These are phyloP conservation scores for Fregetta grallaria DNA, from an alignment of 2,113 vertebrate species.

Conservation along the genomic window DNA sequence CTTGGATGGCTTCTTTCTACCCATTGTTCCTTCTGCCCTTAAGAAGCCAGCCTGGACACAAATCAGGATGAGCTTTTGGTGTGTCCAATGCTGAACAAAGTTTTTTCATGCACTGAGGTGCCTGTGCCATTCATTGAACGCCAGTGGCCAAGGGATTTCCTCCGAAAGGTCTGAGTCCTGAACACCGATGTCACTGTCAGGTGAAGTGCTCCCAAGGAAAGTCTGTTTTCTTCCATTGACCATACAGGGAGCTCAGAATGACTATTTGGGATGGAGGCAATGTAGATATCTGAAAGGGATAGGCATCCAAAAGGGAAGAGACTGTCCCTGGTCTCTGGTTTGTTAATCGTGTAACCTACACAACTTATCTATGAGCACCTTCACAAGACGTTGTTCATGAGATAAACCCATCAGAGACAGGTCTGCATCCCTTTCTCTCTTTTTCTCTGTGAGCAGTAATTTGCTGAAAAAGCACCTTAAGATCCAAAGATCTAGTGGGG, in stretches of 20 bases:
- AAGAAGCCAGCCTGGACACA: not conserved
- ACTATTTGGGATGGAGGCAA: not conserved
- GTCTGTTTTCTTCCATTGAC: not conserved
- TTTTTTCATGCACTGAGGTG: not conserved
- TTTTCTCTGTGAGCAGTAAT: not conserved
- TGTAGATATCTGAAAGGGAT: not conserved
- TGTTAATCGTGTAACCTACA: not conserved
- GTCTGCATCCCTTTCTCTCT: fast-evolving
- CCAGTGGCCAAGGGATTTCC: not conserved
- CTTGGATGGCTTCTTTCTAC: not conserved
- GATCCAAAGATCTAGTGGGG: not conserved
- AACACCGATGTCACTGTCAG: not conserved
- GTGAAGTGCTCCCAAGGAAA: not conserved
- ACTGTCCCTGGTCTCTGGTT: not conserved
- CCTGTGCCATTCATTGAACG: not conserved
- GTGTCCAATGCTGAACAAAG: not conserved
- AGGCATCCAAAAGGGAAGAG: not conserved
- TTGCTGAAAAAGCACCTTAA: not conserved
- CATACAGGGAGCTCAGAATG: not conserved
- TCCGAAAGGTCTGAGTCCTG: not conserved
- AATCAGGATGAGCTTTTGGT: not conserved
- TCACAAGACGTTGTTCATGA: not conserved
- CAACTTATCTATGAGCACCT: not conserved
- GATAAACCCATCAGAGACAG: not conserved
- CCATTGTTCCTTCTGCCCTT: not conserved